Evolutionary conservation across 1,140 invertebrate species (phyloP).

Genomic region (Hylaeus anthracinus): DNA sequence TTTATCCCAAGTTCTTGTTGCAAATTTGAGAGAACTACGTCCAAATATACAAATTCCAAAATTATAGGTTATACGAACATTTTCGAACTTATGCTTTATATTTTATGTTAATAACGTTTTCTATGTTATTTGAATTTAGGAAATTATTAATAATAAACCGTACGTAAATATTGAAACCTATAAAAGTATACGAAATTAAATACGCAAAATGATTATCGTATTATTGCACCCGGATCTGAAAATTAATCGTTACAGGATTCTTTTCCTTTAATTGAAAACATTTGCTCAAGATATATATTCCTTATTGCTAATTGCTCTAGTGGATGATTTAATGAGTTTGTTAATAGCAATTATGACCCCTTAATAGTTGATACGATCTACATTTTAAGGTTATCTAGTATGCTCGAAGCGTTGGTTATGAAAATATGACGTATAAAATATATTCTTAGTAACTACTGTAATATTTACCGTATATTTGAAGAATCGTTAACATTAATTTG

Average conservation of each 20-base stretch:
- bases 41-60: background rate
- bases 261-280: background rate
- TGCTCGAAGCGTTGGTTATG: background rate
- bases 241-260: background rate
- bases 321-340: background rate
- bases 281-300: background rate
- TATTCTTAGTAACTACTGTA: background rate
- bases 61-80: constrained; percentile 2
- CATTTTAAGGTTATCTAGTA: constrained; percentile 27
- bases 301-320: background rate
- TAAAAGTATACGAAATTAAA: background rate
- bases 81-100: background rate
- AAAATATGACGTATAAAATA: background rate
- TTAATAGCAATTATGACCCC: background rate
- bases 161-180: background rate
- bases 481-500: background rate
- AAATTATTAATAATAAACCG: background rate
- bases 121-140: background rate
- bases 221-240: too few relatives aligned
- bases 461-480: background rate
- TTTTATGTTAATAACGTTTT: background rate
- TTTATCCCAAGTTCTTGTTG: background rate
- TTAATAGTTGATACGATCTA: background rate
- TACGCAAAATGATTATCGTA: background rate
- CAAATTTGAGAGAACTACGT: background rate